Percentiles rank a stretch among this genome's conserved stretches.
Evolutionary conservation across 2,797 vertebrate genomes (phyloP).

Genomic region (Capromys pilorides): DNA sequence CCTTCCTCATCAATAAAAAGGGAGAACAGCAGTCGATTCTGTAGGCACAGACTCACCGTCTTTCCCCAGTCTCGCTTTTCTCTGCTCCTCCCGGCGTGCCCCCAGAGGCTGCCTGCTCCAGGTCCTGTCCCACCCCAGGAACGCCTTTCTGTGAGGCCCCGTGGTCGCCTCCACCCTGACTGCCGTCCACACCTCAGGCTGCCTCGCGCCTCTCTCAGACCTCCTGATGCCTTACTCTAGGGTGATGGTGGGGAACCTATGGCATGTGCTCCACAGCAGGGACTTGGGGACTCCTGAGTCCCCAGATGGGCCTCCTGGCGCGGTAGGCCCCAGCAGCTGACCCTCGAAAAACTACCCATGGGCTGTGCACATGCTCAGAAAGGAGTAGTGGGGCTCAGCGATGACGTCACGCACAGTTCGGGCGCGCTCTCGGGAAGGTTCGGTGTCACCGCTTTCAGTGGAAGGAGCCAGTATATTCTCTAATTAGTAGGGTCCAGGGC

Average conservation of each 20-base stretch:
- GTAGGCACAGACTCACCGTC: too few species aligned
- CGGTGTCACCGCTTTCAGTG: neutral
- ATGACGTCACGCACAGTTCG: neutral
- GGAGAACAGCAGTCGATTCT: too few species aligned
- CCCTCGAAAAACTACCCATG: rapidly evolving
- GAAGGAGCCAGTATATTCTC: neutral
- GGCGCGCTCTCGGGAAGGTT: neutral
- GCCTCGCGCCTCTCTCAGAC: neutral
- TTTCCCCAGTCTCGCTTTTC: neutral
- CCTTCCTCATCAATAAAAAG: neutral
- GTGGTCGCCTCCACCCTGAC: neutral
- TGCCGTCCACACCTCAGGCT: rapidly evolving
- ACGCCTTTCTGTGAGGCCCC: neutral
- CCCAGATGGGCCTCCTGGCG: neutral
- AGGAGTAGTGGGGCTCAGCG: neutral
- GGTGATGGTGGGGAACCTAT: neutral
- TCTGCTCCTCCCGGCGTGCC: neutral
- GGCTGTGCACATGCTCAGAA: neutral
- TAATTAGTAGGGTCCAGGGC: rapidly evolving
- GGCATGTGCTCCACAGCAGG: neutral
- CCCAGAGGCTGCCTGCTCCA: neutral
- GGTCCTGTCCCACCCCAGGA: too few species aligned
- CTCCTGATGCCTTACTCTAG: neutral
- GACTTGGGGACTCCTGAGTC: neutral
- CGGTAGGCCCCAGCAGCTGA: neutral